phyloP scores from a whole-genome alignment of 2,797 vertebrate species.

The Chaetodon trifasciatus region DNA sequence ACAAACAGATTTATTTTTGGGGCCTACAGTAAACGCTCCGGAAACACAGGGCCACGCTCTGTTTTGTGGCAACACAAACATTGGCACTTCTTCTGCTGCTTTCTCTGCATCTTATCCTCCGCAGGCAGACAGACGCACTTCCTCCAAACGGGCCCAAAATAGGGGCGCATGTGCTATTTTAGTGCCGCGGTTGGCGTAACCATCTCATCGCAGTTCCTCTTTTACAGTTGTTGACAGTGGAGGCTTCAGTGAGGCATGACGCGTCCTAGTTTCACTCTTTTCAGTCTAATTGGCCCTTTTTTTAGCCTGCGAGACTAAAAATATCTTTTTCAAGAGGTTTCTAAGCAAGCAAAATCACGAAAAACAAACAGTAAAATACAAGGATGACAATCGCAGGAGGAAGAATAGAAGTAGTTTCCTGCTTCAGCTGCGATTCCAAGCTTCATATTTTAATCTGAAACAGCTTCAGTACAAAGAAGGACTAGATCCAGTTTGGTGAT shows the following conservation, averaged over 20 bases:
- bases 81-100: slow-evolving; percentile 52
- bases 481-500: slow-evolving; percentile 22
- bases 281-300: slow-evolving; percentile 9
- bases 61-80: slow-evolving; percentile 57
- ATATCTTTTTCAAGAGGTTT: neutral
- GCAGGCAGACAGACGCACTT: slow-evolving; percentile 66
- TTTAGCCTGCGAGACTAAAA: slow-evolving; percentile 1
- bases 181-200: slow-evolving; percentile 52
- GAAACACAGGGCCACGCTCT: slow-evolving; percentile 37
- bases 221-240: slow-evolving; percentile 62
- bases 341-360: neutral
- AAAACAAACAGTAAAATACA: neutral
- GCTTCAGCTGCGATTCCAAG: slow-evolving; percentile 29
- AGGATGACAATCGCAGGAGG: neutral
- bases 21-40: slow-evolving; percentile 10
- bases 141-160: slow-evolving; percentile 67
- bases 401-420: slow-evolving; percentile 21
- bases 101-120: slow-evolving; percentile 56
- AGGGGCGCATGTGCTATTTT: slow-evolving; percentile 74
- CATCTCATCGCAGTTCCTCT: slow-evolving; percentile 68
- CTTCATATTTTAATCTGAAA: slow-evolving; percentile 34
- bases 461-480: slow-evolving; percentile 15
- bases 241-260: slow-evolving; percentile 35
- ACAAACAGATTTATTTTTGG: slow-evolving; percentile 59
- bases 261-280: slow-evolving; percentile 40